Evolutionary conservation across 2,797 vertebrate species (phyloP), one percentile per base, ranked within the genome.

Genomic region (Ciconia nigra): DNA sequence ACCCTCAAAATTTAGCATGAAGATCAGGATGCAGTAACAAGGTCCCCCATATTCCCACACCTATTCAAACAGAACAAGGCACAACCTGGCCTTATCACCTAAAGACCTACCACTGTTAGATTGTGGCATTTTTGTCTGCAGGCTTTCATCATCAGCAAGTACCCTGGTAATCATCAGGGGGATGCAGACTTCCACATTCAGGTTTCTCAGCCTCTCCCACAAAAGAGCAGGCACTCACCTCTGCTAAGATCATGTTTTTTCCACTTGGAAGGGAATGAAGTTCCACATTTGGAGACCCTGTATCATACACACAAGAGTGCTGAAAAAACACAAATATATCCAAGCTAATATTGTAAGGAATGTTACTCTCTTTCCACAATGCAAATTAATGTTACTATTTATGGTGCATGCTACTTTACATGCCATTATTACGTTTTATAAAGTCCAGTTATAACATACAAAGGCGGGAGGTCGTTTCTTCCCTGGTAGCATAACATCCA

Each of bases 211-310:
- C 15, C 44, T 67, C 52, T 87, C 22, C 29, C 49, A 63, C 17
- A 22, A 44, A 81, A 28, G 13, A 88, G 8, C 42, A 76, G 47
- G 37, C 9, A 72, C 98, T 98, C 73, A 98, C 98, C 98, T 98
- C 87, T 63, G 96, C 96, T 77, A 98, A 76, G 25, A 90, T 62
- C 33, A 90, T 20, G 2, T 39, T 83, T 90, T 97, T 87, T 67
- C 88, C 93, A 6, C 87, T 97, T 4, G 95, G 95, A 89, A 98
- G 63, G 61, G 96, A 97, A 58, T 96, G 85, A 33, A 98, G 97
- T 80, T 90, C 93, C 63, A 96, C 1, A 1, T 79, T 94, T 89
- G 93, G 25, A 62, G 9, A 84, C 35, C 59, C 26, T 84, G 19
- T 83, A 46, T 78, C 41, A 49, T 39, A 55, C 11, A 47, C 29